Percentiles rank a stretch among this genome's conserved stretches.
Conservation (phyloP, 2,888 invertebrate genomes). For the Oscheius onirici region DNA sequence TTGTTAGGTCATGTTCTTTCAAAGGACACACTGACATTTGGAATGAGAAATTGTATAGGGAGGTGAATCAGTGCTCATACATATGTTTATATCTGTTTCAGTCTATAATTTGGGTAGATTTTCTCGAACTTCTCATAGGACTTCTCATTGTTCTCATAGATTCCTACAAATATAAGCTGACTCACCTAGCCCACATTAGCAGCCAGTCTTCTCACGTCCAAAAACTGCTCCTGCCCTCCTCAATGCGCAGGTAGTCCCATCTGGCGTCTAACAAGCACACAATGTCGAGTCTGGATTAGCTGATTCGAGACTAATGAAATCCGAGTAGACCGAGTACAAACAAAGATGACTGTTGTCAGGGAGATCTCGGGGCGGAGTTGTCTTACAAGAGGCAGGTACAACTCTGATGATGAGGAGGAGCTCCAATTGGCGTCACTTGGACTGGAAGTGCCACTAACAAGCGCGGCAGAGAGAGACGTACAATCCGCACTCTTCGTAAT, state of each 20-base stretch:
- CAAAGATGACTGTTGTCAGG: constrained; percentile 14
- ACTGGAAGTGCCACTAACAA: constrained; percentile 19
- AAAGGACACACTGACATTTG: background rate
- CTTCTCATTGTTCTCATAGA: background rate
- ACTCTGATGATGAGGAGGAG: background rate
- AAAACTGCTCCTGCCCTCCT: background rate
- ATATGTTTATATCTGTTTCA: too few relatives aligned
- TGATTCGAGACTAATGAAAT: constrained; percentile 30
- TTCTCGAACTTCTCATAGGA: too few relatives aligned
- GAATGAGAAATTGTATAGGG: background rate
- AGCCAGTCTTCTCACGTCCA: background rate
- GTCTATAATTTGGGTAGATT: too few relatives aligned
- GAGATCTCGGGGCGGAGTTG: constrained; percentile 16
- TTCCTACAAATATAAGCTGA: background rate
- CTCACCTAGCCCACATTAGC: constrained; percentile 27
- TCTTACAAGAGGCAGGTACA: background rate
- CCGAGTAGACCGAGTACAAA: constrained; percentile 1
- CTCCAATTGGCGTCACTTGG: constrained; percentile 8
- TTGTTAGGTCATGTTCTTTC: background rate
- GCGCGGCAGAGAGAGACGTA: background rate
- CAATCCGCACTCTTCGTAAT: constrained; percentile 20
- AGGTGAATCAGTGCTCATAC: too few relatives aligned
- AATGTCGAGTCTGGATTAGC: constrained; percentile 18
- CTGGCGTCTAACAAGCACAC: constrained; percentile 23
- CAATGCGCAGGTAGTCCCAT: constrained; percentile 6